Evolutionary conservation across 64 coral and sea anemone genomes (phyloP).

Genomic region (Cladopsammia gracilis): DNA sequence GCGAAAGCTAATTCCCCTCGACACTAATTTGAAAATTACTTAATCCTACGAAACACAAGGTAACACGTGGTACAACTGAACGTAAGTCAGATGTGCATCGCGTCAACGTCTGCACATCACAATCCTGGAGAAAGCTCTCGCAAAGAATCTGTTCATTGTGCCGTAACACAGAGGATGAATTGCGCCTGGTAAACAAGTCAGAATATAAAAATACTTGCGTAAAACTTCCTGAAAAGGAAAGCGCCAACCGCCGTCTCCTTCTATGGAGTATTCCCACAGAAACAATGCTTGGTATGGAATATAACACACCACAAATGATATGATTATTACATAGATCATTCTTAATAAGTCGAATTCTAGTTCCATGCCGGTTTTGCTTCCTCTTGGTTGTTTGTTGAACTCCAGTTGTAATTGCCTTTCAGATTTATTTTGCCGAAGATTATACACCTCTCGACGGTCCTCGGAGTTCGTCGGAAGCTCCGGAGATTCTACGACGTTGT

Average conservation of each 20-base stretch:
- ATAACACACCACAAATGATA: conserved; percentile 82
- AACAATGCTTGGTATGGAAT: conserved; percentile 75
- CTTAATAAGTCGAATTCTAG: conserved; percentile 78
- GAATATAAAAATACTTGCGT: conserved; percentile 60
- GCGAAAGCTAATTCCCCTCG: too few relatives aligned
- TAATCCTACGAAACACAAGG: too few relatives aligned
- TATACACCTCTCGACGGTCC: background rate
- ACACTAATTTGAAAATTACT: too few relatives aligned
- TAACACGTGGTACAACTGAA: too few relatives aligned
- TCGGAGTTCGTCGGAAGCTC: conserved; percentile 6
- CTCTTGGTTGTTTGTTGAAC: background rate
- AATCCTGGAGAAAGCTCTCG: conserved; percentile 36
- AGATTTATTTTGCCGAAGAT: background rate
- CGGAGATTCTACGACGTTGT: background rate
- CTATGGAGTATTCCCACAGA: conserved; percentile 16
- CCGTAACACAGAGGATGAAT: conserved; percentile 93
- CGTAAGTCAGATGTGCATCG: too few relatives aligned
- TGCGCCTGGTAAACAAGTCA: conserved; percentile 77
- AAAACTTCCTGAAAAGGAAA: conserved; percentile 51
- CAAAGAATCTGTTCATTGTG: conserved; percentile 79
- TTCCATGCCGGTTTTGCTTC: conserved; percentile 10
- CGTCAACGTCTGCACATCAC: conserved; percentile 31
- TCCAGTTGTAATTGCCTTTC: background rate
- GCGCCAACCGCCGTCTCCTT: background rate
- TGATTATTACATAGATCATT: conserved; percentile 92